Evolutionary conservation across 2,797 vertebrate species (phyloP), one percentile per base, ranked within the genome.

Genomic region (Erethizon dorsatum): DNA sequence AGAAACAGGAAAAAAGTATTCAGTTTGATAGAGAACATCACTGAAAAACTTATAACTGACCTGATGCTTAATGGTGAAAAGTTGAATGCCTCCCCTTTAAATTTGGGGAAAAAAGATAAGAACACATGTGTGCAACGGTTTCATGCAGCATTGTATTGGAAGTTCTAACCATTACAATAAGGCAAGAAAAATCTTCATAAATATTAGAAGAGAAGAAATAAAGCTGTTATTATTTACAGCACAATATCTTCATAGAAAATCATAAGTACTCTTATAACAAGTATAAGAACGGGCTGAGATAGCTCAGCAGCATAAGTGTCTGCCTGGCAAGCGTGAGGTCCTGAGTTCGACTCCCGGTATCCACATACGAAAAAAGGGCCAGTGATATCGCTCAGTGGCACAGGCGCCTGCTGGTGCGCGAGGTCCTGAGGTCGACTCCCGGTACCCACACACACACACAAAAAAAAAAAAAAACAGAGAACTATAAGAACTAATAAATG

Each of bases 121-220:
- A 47, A 71, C 33, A 67, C 63, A 61, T 0, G 56, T 13, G 4
- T 22, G 17, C 33, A 77, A 33, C 11, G 24, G 11, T 77, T 77
- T 82, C 59, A 77, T 78, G 85, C 22, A 78, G 11, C 41, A 83
- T 41, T 54, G 14, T 57, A 47, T 2, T 71, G 7, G 56, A 91
- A 57, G 52, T 69, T 41, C 33, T 82, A 85, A 47, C 28, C 28
- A 61, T 15, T 71, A 31, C 10, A 93, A 87, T 41, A 86, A 83
- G n/a, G 33, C 50, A 92, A 96, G 65, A 96, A 94, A 54, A 91
- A 52, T 37, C 33, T 41, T 17, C 37, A 57, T 45, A 57, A 22
- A 47, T 57, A 71, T 37, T 83, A n/a, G 20, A 91, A 80, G 69
- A 47, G 14, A 77, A 75, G 59, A 82, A 91, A 41, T 84, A 18